Conservation (phyloP, 2,797 vertebrate species). For the Epinephelus awoara region DNA sequence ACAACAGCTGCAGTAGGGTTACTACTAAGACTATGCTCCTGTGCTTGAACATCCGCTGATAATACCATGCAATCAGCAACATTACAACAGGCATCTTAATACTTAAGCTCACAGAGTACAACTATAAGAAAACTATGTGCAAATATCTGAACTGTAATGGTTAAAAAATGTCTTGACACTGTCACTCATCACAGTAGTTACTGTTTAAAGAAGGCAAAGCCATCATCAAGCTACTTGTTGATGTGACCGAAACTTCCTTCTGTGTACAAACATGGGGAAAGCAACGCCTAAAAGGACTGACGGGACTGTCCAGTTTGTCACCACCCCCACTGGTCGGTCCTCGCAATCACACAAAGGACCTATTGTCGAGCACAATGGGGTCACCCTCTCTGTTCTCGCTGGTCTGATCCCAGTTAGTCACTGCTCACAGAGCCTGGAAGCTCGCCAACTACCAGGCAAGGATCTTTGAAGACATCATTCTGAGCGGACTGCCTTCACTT, state of each 20-base stretch:
- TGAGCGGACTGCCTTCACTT: conserved; percentile 15
- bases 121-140: background rate
- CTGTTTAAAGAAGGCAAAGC: background rate
- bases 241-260: conserved; percentile 37
- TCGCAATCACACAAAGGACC: conserved; percentile 77
- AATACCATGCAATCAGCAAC: background rate
- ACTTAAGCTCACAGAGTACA: background rate
- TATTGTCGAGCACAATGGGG: conserved; percentile 85
- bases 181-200: background rate
- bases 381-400: conserved; percentile 79
- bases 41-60: background rate
- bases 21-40: background rate
- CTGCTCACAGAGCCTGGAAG: conserved; percentile 61
- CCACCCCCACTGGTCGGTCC: conserved; percentile 73
- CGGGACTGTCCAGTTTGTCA: conserved; percentile 75
- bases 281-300: conserved; percentile 56
- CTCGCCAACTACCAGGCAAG: conserved; percentile 56
- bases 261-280: conserved; percentile 51
- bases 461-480: conserved; percentile 65
- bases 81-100: background rate
- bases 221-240: conserved; percentile 26
- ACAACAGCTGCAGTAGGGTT: background rate
- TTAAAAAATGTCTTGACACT: background rate
- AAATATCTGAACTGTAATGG: background rate
- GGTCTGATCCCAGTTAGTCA: conserved; percentile 79